Percentiles rank a stretch among this genome's conserved stretches.
phyloP scores from a whole-genome alignment of 2,888 invertebrate genomes.

The Drosophila kanekoi region DNA sequence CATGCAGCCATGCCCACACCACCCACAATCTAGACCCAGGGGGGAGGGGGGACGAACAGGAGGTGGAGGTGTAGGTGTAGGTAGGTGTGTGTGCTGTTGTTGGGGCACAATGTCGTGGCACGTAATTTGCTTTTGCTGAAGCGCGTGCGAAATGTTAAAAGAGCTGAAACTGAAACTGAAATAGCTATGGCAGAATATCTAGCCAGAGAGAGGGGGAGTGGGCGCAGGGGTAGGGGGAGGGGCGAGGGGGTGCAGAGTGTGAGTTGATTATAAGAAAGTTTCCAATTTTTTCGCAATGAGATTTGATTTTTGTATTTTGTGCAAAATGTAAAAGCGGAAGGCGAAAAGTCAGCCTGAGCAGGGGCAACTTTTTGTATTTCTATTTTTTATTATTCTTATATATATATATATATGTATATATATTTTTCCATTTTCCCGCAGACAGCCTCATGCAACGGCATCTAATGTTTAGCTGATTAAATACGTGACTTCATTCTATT shows the following conservation, averaged over 20 bases:
- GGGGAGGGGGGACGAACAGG: no score
- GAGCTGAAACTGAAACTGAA: slow-evolving; percentile 1
- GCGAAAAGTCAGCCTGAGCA: background rate
- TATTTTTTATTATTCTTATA: slow-evolving; percentile 1
- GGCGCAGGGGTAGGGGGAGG: background rate
- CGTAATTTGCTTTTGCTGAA: slow-evolving; percentile 69
- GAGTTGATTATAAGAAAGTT: slow-evolving; percentile 56
- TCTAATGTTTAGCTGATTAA: slow-evolving; percentile 83
- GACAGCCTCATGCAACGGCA: slow-evolving; percentile 59
- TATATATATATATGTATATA: no score
- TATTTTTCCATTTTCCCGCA: slow-evolving; percentile 17
- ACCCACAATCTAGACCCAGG: background rate
- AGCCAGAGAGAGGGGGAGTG: background rate
- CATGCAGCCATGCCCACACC: slow-evolving; percentile 38
- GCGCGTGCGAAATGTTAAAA: slow-evolving; percentile 64
- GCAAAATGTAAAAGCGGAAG: slow-evolving; percentile 37
- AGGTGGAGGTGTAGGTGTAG: no score
- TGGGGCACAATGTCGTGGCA: slow-evolving; percentile 44
- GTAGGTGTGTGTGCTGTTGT: no score
- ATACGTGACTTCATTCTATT: slow-evolving; percentile 84
- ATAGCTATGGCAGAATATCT: background rate
- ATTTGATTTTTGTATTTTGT: slow-evolving; percentile 49
- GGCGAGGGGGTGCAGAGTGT: background rate
- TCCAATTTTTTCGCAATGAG: slow-evolving; percentile 41
- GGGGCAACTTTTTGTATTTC: slow-evolving; percentile 19